Evolutionary conservation across 2,113 vertebrate genomes (phyloP).

Genomic region (Octodon degus): DNA sequence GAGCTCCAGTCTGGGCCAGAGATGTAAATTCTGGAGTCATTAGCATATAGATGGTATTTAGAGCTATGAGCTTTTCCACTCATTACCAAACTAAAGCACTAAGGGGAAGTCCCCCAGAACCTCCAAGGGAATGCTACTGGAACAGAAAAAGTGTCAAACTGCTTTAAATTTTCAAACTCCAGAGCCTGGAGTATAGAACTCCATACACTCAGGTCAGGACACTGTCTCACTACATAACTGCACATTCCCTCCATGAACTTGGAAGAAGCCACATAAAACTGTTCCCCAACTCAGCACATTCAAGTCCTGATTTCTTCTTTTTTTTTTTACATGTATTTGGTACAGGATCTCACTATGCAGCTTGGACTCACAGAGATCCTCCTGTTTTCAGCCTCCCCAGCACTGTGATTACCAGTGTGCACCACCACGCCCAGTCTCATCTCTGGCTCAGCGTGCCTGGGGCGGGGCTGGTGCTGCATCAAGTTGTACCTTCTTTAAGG

Average conservation of each 20-base stretch:
- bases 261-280: background rate
- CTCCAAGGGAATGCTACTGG: background rate
- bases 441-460: no score
- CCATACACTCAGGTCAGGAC: background rate
- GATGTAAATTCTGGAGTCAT: slow-evolving; percentile 60
- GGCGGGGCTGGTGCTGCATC: background rate
- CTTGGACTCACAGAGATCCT: no score
- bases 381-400: no score
- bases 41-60: slow-evolving; percentile 68
- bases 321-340: no score
- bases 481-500: background rate
- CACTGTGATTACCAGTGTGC: no score
- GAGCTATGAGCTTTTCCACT: slow-evolving; percentile 62
- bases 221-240: background rate
- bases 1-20: slow-evolving; percentile 35
- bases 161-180: background rate
- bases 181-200: background rate
- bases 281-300: background rate
- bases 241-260: background rate
- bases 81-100: slow-evolving; percentile 56
- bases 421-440: no score
- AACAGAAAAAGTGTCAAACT: slow-evolving; percentile 38
- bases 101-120: background rate
- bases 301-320: background rate
- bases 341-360: no score